Conservation (phyloP, 2,888 invertebrate species). For the Dynastes hyllus region DNA sequence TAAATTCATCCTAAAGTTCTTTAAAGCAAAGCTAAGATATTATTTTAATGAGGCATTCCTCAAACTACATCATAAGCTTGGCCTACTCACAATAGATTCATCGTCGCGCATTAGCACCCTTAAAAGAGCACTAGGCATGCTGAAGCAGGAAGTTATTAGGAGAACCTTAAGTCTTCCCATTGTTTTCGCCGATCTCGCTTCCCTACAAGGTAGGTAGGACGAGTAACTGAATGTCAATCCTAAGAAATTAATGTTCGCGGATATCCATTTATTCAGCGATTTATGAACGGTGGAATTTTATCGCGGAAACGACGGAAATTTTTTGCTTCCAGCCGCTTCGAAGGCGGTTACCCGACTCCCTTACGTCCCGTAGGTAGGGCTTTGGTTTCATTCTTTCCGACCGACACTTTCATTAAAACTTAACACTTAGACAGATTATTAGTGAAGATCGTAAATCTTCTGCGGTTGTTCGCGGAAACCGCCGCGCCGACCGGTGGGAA, state of each 20-base stretch:
- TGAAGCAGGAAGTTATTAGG: not conserved
- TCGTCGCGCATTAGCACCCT: too few relatives aligned
- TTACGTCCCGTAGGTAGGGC: not conserved
- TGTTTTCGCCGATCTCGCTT: not conserved
- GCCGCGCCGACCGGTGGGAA: not conserved
- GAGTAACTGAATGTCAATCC: constrained; percentile 26
- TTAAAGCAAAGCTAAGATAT: too few relatives aligned
- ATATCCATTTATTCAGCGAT: constrained; percentile 14
- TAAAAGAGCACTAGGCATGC: not conserved
- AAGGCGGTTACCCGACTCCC: not conserved
- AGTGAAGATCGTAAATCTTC: constrained; percentile 35
- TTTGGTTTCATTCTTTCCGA: not conserved
- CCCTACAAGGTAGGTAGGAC: not conserved
- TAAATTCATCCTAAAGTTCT: too few relatives aligned
- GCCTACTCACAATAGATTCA: too few relatives aligned
- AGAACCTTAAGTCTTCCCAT: constrained; percentile 1
- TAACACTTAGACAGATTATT: constrained; percentile 45
- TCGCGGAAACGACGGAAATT: not conserved
- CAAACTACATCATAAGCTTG: too few relatives aligned
- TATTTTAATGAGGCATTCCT: too few relatives aligned
- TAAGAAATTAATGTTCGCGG: constrained; percentile 3
- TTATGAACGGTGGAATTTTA: constrained; percentile 5
- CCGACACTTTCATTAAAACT: constrained; percentile 42
- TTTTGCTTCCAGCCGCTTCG: not conserved
- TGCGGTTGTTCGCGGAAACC: not conserved